A percentile compares a stretch with the other conserved stretches of the same genome.
phyloP scores from a whole-genome alignment of 2,113 vertebrate species.

The Oncorhynchus mykiss region DNA sequence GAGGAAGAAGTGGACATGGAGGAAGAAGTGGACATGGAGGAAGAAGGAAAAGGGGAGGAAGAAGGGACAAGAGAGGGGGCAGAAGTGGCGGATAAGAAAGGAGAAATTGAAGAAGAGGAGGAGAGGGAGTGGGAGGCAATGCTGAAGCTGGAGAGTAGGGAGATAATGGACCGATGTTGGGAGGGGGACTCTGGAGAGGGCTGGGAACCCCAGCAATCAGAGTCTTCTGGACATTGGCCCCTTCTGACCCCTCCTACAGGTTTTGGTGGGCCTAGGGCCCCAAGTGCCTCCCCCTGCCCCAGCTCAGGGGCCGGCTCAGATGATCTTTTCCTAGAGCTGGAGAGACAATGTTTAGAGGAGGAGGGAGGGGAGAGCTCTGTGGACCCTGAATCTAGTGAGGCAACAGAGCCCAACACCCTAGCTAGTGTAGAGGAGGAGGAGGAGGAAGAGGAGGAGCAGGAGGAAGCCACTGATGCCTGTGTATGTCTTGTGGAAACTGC shows the following conservation, averaged over 20 bases:
- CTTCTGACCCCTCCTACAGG: slow-evolving; percentile 74
- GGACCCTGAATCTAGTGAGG: slow-evolving; percentile 36
- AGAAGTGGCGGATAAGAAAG: slow-evolving; percentile 34
- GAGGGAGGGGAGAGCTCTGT: slow-evolving; percentile 62
- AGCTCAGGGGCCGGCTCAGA: slow-evolving; percentile 85
- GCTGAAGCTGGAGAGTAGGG: slow-evolving; percentile 71
- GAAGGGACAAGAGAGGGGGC: not conserved
- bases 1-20: slow-evolving; percentile 37
- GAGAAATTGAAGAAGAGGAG: slow-evolving; percentile 67
- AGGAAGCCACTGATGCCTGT: slow-evolving; percentile 23
- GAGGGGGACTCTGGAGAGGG: slow-evolving; percentile 65
- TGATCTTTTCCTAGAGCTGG: slow-evolving; percentile 92
- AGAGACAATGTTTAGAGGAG: slow-evolving; percentile 84
- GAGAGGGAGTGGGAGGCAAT: slow-evolving; percentile 70
- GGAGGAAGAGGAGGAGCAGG: slow-evolving; percentile 35
- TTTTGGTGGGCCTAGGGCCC: slow-evolving; percentile 66
- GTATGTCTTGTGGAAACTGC: slow-evolving; percentile 47
- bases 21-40: slow-evolving; percentile 1
- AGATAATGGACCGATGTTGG: slow-evolving; percentile 61
- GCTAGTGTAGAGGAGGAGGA: slow-evolving; percentile 57
- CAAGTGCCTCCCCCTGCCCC: slow-evolving; percentile 73
- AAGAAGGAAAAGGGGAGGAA: not conserved
- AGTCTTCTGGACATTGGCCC: slow-evolving; percentile 70
- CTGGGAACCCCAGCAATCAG: slow-evolving; percentile 63
- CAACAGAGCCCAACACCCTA: slow-evolving; percentile 53